phyloP scores from a whole-genome alignment of 2,888 invertebrate species.

The Portevinia maculata region DNA sequence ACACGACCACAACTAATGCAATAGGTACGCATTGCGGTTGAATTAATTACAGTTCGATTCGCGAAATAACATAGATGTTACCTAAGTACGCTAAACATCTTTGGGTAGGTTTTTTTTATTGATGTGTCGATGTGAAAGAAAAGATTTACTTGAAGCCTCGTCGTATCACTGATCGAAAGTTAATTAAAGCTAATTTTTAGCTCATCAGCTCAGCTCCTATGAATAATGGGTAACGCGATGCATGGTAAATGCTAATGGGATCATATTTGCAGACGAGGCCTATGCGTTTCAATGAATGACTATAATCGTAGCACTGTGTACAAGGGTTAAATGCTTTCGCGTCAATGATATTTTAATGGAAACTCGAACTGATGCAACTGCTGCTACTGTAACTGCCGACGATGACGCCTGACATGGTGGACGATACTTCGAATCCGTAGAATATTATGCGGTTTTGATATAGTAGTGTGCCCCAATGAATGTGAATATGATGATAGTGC shows the following conservation, averaged over 20 bases:
- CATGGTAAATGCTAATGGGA: constrained; percentile 67
- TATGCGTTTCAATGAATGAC: constrained; percentile 40
- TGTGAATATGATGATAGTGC: constrained; percentile 52
- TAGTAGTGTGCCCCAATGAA: constrained; percentile 38
- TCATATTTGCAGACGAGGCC: constrained; percentile 56
- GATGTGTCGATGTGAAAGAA: constrained; percentile 15
- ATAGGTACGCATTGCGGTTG: constrained; percentile 16
- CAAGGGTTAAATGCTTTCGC: constrained; percentile 63
- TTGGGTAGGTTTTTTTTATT: too few species aligned
- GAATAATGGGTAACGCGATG: constrained; percentile 57
- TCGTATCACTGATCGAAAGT: constrained; percentile 54
- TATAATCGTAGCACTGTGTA: constrained; percentile 26
- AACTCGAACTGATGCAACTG: constrained; percentile 67
- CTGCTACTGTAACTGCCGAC: constrained; percentile 21
- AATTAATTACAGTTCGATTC: constrained; percentile 57
- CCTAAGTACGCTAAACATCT: constrained; percentile 60
- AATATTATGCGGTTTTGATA: not conserved
- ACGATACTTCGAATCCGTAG: constrained; percentile 8
- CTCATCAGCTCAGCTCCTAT: constrained; percentile 61
- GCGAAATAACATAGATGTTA: constrained; percentile 56
- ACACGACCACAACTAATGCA: constrained; percentile 27
- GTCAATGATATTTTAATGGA: constrained; percentile 73
- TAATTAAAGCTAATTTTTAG: constrained; percentile 69
- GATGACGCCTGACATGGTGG: constrained; percentile 23
- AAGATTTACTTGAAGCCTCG: constrained; percentile 41